phyloP scores from a whole-genome alignment of 1,140 invertebrate genomes.

The Drosophila dunni region DNA sequence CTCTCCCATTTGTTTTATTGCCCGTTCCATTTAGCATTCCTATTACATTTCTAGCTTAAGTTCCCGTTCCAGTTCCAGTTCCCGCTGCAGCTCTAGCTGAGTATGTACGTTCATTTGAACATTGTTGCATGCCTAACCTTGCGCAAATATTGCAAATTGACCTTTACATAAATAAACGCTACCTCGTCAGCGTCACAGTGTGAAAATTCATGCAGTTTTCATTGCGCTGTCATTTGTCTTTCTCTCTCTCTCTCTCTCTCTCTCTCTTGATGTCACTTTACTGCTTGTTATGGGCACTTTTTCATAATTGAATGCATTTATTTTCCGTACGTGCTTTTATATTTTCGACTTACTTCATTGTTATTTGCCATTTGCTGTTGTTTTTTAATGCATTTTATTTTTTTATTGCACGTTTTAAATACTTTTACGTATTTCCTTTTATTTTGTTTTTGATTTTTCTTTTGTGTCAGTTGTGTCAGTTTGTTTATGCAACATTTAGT shows the following conservation, averaged over 20 bases:
- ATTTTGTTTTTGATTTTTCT: slow-evolving; percentile 1
- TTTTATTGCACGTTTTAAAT: neutral
- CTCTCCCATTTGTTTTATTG: neutral
- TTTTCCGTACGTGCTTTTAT: slow-evolving; percentile 44
- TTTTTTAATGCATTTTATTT: too few species aligned
- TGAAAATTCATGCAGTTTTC: slow-evolving; percentile 59
- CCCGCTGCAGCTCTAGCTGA: neutral
- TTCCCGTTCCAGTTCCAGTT: slow-evolving; percentile 10
- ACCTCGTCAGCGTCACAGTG: slow-evolving; percentile 34
- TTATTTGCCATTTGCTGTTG: slow-evolving; percentile 24
- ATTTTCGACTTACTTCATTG: slow-evolving; percentile 31
- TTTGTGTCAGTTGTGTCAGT: neutral
- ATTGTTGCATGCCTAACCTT: slow-evolving; percentile 64
- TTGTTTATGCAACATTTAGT: slow-evolving; percentile 38
- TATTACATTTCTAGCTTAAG: neutral
- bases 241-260: neutral
- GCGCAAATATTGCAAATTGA: slow-evolving; percentile 79
- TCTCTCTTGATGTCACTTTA: neutral
- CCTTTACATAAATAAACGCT: slow-evolving; percentile 78
- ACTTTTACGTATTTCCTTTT: slow-evolving; percentile 1
- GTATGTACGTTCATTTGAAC: slow-evolving; percentile 3
- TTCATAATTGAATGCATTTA: slow-evolving; percentile 57
- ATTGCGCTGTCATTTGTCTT: slow-evolving; percentile 30
- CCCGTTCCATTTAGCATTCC: slow-evolving; percentile 1
- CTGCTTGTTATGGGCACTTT: slow-evolving; percentile 30